Evolutionary conservation across 2,113 vertebrate species (phyloP).

Genomic region (Falcunculus frontatus): DNA sequence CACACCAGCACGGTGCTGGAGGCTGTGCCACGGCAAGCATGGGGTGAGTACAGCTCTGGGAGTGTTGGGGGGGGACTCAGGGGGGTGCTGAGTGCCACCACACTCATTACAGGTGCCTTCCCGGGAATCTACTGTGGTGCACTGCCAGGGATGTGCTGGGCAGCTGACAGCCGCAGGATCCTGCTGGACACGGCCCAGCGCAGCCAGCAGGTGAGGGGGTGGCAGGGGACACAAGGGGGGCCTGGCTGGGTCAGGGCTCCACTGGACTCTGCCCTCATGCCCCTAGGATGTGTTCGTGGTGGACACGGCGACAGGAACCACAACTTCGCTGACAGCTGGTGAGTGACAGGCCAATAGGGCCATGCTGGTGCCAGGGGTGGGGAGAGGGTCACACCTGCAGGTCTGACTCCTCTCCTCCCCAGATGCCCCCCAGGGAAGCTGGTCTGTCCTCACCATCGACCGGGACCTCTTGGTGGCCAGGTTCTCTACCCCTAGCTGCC

Average conservation of each 20-base stretch:
- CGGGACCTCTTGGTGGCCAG: conserved; percentile 9
- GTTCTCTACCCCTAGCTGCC: conserved; percentile 27
- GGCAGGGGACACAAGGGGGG: fast-evolving
- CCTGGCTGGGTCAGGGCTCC: background rate
- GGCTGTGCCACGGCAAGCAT: background rate
- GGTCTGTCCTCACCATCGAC: conserved; percentile 21
- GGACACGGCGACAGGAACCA: background rate
- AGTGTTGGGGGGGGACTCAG: fast-evolving
- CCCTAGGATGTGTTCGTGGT: conserved; percentile 30
- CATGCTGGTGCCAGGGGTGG: background rate
- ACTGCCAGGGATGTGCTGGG: conserved; percentile 73
- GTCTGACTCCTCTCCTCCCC: background rate
- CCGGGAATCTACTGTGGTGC: conserved; percentile 37
- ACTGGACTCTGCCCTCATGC: background rate
- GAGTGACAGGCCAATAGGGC: background rate
- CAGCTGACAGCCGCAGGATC: conserved; percentile 73
- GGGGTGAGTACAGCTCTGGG: conserved; percentile 5
- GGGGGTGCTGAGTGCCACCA: background rate
- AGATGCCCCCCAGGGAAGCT: conserved; percentile 23
- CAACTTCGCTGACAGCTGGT: background rate
- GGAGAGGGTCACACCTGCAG: background rate
- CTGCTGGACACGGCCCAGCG: conserved; percentile 61
- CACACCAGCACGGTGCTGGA: conserved; percentile 8
- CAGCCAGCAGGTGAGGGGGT: conserved; percentile 40
- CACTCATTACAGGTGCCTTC: background rate